These are phyloP conservation scores for Murina feae DNA, from an alignment of 2,113 vertebrate genomes.

Conservation along the genomic window DNA sequence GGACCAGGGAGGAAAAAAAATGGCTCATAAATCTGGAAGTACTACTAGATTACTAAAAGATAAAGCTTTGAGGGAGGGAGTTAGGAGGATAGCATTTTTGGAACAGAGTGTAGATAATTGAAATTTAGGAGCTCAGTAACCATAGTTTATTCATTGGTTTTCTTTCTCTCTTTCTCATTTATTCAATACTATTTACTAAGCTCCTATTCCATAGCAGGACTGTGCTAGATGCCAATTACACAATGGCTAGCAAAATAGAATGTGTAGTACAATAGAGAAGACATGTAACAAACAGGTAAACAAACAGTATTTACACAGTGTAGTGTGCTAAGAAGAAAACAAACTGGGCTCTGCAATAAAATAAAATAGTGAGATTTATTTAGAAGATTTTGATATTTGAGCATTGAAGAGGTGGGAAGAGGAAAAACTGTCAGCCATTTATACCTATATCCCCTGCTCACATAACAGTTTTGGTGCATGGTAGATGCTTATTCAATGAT, in stretches of 20 bases:
- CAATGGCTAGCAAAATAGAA: background rate
- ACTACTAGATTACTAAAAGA: background rate
- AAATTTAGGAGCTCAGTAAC: background rate
- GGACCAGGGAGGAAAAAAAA: background rate
- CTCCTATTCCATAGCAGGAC: background rate
- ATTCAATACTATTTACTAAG: background rate
- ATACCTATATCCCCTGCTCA: background rate
- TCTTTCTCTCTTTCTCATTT: background rate
- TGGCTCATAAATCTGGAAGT: background rate
- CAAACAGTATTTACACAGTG: background rate
- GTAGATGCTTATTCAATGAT: background rate
- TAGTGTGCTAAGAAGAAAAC: background rate
- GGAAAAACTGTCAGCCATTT: background rate
- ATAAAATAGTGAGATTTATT: background rate
- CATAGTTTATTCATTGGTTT: background rate
- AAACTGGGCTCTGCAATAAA: background rate
- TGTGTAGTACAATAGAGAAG: background rate
- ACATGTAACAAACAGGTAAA: background rate
- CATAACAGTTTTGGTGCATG: background rate
- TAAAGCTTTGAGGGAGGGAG: background rate
- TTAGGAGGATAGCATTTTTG: background rate
- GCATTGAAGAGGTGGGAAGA: background rate
- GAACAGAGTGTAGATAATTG: background rate
- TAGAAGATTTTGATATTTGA: background rate
- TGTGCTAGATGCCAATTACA: background rate